Percentiles rank a stretch among this genome's conserved stretches.
phyloP scores from a whole-genome alignment of 2,797 vertebrate species.

The Gallinago stenura region DNA sequence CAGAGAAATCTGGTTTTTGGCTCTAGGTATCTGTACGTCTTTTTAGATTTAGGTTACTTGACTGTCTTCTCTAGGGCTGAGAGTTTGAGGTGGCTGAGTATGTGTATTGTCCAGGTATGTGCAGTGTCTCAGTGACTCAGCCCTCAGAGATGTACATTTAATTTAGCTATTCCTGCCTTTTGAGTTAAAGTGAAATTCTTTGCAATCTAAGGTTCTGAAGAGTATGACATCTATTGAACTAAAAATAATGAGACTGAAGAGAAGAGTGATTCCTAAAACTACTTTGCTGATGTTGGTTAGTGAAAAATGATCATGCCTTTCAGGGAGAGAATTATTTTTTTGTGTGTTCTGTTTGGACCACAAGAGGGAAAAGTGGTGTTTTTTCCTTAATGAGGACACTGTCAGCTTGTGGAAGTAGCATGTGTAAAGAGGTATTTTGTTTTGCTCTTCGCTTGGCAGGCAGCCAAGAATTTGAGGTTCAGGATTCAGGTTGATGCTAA shows the following conservation, averaged over 20 bases:
- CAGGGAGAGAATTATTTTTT: background rate
- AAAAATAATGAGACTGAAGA: background rate
- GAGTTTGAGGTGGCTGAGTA: background rate
- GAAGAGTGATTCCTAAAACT: background rate
- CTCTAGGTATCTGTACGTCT: background rate
- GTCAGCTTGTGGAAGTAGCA: background rate
- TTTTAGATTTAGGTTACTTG: background rate
- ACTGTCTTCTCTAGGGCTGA: background rate
- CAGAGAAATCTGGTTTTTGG: background rate
- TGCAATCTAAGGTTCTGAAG: background rate
- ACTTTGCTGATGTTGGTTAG: background rate
- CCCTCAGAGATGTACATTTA: background rate
- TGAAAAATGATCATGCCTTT: background rate
- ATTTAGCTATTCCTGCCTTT: conserved; percentile 1
- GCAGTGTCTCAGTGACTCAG: background rate
- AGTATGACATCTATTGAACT: background rate
- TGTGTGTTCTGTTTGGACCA: background rate
- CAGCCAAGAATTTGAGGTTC: background rate
- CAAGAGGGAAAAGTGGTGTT: background rate
- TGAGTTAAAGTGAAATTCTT: background rate
- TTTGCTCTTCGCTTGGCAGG: background rate
- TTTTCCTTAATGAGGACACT: background rate
- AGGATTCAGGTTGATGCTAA: background rate
- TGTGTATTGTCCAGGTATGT: background rate
- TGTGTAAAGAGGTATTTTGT: background rate